Percentiles rank a stretch among this genome's conserved stretches.
Conservation (phyloP, 2,797 vertebrate genomes). For the Graptemys geographica region DNA sequence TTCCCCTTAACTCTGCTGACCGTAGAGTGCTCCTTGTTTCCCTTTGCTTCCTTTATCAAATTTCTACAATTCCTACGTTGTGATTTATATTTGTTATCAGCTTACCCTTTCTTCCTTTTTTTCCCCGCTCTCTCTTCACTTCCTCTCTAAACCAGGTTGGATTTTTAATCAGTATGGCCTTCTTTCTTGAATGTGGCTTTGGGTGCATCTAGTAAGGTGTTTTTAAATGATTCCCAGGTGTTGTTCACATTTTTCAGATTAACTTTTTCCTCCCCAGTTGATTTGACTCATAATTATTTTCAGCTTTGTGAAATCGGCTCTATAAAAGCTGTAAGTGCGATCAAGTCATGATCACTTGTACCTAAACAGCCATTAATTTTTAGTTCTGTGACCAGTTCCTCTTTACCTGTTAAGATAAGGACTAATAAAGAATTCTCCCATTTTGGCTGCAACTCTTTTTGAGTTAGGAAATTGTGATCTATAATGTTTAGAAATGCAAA, state of each 20-base stretch:
- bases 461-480: neutral
- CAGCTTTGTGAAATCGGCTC: neutral
- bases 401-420: neutral
- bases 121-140: neutral
- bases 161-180: neutral
- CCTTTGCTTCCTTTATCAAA: neutral
- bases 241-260: neutral
- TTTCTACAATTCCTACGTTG: neutral
- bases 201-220: neutral
- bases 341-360: neutral
- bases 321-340: neutral
- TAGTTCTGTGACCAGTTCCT: neutral
- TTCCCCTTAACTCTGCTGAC: neutral
- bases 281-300: neutral
- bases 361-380: neutral
- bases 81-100: neutral
- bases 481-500: neutral
- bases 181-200: neutral
- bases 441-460: neutral
- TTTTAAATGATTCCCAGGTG: neutral
- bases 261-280: neutral
- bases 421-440: neutral
- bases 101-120: neutral
- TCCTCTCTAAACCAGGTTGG: neutral
- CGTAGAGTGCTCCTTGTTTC: neutral